Base-by-base conservation (phyloP, 2,888 invertebrate genomes). In the Deilephila elpenor region DNA sequence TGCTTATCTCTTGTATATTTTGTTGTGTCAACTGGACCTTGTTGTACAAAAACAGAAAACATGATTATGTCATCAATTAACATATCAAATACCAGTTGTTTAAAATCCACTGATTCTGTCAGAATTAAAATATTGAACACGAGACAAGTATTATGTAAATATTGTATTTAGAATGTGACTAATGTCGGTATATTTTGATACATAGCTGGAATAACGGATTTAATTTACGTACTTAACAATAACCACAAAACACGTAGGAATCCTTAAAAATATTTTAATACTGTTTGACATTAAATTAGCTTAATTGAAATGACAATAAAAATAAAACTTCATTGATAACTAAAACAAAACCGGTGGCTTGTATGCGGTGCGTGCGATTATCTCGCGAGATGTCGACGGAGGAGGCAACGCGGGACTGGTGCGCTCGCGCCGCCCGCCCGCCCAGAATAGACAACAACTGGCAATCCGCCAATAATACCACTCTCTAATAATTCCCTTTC, bases 381-480 rank as follows among this genome's bases (percentile, higher is more conserved):
- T 79, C 76, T 76, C 76, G 78, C 78, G 75, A 73, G 76, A 74
- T 78, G 77, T 75, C 79, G 85, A 83, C 82, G 83, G 82, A 82
- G 82, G 80, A 89, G 67, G 90, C 92, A 90, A 86, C 90, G 90
- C 80, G 80, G 84, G 86, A 92, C 93, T 93, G 92, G 86, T 85
- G 91, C 91, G 91, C 89, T 84, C 86, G 88, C 91, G 92, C 86
- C 81, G 84, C 87, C 89, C 91, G 88, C 89, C 89, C 89, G 88
- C 91, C 89, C 88, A 90, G 90, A 94, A 94, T 94, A 93, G 82
- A 83, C 78, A 74, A 76, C 62, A 75, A 74, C 88, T 93, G 93
- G 94, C 93, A 85, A 51, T 51, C 72, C 77, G 90, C 94, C 94
- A 93, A 90, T 86, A 85, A 80, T 83, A 87, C 82, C 83, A 83